These are phyloP conservation scores for Lomographa bimaculata DNA, from an alignment of 2,888 invertebrate species.

Conservation along the genomic window DNA sequence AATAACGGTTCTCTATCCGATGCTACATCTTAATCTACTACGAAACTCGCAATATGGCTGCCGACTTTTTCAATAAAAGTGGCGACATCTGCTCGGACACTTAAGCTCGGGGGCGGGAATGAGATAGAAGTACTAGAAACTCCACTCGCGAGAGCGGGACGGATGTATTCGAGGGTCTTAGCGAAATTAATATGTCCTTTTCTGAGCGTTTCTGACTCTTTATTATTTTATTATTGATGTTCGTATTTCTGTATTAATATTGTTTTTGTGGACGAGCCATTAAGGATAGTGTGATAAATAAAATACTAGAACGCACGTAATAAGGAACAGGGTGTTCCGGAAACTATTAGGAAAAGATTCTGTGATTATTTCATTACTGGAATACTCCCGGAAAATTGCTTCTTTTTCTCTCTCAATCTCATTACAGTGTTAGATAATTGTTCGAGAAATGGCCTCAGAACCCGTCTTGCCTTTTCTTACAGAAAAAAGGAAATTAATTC, in stretches of 20 bases:
- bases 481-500: too few relatives aligned
- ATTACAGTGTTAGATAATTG: too few relatives aligned
- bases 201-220: constrained; percentile 68
- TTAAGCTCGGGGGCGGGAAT: constrained; percentile 71
- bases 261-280: constrained; percentile 46
- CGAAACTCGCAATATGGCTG: constrained; percentile 71
- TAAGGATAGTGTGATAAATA: constrained; percentile 26
- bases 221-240: constrained; percentile 78
- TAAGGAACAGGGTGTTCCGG: constrained; percentile 2
- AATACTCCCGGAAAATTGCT: too few relatives aligned
- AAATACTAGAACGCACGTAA: constrained; percentile 7
- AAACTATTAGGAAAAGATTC: background rate
- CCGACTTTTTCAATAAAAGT: constrained; percentile 81
- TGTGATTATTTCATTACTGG: too few relatives aligned
- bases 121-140: constrained; percentile 44
- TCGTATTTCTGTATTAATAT: constrained; percentile 58
- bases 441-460: too few relatives aligned
- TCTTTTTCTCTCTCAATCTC: too few relatives aligned
- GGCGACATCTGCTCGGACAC: constrained; percentile 77
- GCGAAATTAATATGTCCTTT: constrained; percentile 81
- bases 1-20: constrained; percentile 32
- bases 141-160: constrained; percentile 45
- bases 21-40: constrained; percentile 79
- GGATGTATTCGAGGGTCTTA: constrained; percentile 46
- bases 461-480: too few relatives aligned